These are phyloP conservation scores for Thymelicus lineola DNA, from an alignment of 2,888 invertebrate genomes.

Conservation along the genomic window DNA sequence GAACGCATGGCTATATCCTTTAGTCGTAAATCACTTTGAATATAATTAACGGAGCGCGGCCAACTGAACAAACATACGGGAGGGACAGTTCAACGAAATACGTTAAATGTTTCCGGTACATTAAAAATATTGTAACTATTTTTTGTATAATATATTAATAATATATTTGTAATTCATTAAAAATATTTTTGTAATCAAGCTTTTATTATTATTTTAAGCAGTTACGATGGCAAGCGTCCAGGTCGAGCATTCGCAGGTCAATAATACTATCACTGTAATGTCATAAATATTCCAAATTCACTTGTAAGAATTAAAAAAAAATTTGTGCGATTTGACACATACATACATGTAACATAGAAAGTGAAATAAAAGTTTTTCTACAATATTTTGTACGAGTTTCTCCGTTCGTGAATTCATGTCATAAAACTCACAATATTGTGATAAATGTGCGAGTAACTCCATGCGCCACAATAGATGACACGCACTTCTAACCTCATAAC, in stretches of 20 bases:
- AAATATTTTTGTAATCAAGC: no score
- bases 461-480: slow-evolving; percentile 67
- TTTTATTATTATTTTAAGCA: no score
- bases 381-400: neutral
- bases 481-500: slow-evolving; percentile 75
- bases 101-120: slow-evolving; percentile 18
- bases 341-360: no score
- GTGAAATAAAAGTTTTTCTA: neutral
- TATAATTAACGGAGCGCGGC: slow-evolving; percentile 12
- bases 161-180: no score
- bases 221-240: no score
- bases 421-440: slow-evolving; percentile 64
- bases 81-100: slow-evolving; percentile 23
- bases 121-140: neutral
- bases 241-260: no score
- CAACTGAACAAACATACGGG: slow-evolving; percentile 20
- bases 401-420: slow-evolving; percentile 43
- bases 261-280: no score
- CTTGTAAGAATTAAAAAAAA: no score
- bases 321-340: no score
- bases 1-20: neutral
- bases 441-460: slow-evolving; percentile 59
- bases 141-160: neutral
- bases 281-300: no score
- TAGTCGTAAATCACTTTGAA: slow-evolving; percentile 3